phyloP scores from a whole-genome alignment of 2,888 invertebrate genomes.

The Rhogogaster chlorosoma region DNA sequence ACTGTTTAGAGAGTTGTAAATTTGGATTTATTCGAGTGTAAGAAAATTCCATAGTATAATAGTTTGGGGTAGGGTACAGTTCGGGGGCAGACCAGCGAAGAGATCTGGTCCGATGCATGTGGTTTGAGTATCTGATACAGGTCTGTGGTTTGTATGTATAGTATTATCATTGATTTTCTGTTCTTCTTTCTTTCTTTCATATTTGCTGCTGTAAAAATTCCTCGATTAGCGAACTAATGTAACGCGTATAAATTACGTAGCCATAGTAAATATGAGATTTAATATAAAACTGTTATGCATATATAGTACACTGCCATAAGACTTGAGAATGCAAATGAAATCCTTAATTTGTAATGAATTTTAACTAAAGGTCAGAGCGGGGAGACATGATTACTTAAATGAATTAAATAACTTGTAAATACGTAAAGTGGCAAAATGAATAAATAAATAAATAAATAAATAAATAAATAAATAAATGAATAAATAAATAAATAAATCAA shows the following conservation, averaged over 20 bases:
- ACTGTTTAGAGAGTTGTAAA: background rate
- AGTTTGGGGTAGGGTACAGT: background rate
- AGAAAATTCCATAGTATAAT: background rate
- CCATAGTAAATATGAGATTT: conserved; percentile 6
- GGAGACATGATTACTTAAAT: conserved; percentile 44
- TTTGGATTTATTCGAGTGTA: background rate
- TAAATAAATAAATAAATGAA: background rate
- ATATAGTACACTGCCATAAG: conserved; percentile 68
- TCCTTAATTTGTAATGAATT: conserved; percentile 31
- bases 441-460: background rate
- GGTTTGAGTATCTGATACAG: background rate
- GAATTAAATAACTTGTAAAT: conserved; percentile 17
- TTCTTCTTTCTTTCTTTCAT: background rate
- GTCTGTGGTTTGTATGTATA: background rate
- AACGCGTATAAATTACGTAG: background rate
- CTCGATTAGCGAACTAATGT: background rate
- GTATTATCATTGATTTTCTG: background rate
- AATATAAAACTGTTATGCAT: conserved; percentile 2
- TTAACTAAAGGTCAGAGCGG: conserved; percentile 48
- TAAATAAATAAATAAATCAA: background rate
- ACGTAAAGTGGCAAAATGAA: conserved; percentile 10
- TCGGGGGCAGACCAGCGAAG: background rate
- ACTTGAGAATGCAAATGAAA: conserved; percentile 57
- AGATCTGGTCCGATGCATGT: conserved; percentile 8
- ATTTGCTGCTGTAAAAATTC: conserved; percentile 11